phyloP scores from a whole-genome alignment of 2,888 invertebrate genomes.

The Ectemnius cavifrons region DNA sequence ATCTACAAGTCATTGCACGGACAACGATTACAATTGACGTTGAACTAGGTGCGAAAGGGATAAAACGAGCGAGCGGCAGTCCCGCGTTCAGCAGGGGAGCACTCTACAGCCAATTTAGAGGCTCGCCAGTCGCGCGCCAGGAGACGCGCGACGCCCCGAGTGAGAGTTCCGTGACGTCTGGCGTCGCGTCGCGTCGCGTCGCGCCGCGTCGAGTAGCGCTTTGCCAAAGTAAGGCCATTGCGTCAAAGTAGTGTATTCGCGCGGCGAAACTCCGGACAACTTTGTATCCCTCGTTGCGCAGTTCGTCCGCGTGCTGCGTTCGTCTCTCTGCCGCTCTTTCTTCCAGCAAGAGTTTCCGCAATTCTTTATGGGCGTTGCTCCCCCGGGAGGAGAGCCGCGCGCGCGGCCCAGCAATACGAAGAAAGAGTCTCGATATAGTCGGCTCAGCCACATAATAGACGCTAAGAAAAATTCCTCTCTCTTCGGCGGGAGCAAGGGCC shows the following conservation, averaged over 20 bases:
- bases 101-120: background rate
- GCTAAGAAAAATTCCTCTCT: slow-evolving; percentile 25
- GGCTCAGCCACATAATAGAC: slow-evolving; percentile 8
- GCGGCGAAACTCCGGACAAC: slow-evolving; percentile 24
- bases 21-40: too few species aligned
- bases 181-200: too few species aligned
- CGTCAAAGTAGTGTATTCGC: slow-evolving; percentile 20
- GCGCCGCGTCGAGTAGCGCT: background rate
- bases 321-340: slow-evolving; percentile 10
- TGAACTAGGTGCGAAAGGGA: too few species aligned
- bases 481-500: background rate
- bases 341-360: slow-evolving; percentile 20
- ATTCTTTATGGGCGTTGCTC: slow-evolving; percentile 33
- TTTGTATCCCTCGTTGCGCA: slow-evolving; percentile 29
- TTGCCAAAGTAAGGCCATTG: slow-evolving; percentile 23
- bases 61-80: too few species aligned
- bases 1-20: too few species aligned
- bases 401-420: background rate
- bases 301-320: slow-evolving; percentile 3
- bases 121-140: background rate
- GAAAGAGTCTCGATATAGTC: background rate
- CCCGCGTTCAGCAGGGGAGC: too few species aligned
- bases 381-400: slow-evolving; percentile 9
- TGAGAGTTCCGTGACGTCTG: slow-evolving; percentile 17
- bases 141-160: too few species aligned